Percentiles rank a stretch among this genome's conserved stretches.
phyloP scores from a whole-genome alignment of 2,888 invertebrate genomes.

The Galerucella pusilla region DNA sequence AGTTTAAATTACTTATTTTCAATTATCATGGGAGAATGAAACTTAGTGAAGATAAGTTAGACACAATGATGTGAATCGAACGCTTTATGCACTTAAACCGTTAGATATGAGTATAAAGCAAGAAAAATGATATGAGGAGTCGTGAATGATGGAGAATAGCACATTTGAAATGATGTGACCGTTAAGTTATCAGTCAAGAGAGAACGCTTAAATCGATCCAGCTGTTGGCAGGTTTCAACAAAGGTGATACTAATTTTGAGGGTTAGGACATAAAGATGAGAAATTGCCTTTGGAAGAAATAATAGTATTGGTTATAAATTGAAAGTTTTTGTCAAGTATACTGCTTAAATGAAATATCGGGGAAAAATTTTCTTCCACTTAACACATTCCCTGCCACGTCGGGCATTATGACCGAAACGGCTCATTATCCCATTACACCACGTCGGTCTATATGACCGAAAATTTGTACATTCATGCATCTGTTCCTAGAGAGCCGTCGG shows the following conservation, averaged over 20 bases:
- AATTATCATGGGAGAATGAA: neutral
- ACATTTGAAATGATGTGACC: constrained; percentile 13
- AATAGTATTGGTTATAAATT: neutral
- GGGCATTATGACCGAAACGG: no score
- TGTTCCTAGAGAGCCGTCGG: no score
- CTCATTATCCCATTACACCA: no score
- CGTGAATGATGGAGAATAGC: constrained; percentile 13
- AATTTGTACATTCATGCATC: no score
- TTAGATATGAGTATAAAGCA: constrained; percentile 6
- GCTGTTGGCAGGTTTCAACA: constrained; percentile 17
- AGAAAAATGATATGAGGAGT: constrained; percentile 4
- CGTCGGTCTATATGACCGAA: no score
- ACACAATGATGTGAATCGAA: constrained; percentile 6
- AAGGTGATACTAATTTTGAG: neutral
- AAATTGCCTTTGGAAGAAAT: neutral
- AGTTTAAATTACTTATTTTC: no score
- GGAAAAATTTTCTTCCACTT: no score
- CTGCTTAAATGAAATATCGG: neutral
- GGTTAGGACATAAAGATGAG: neutral
- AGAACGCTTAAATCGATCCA: constrained; percentile 27
- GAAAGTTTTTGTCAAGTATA: neutral
- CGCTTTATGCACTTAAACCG: constrained; percentile 15
- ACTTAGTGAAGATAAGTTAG: constrained; percentile 3
- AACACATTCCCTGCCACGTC: no score
- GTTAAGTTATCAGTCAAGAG: constrained; percentile 28